Evolutionary conservation across 1,140 invertebrate species (phyloP), one percentile per base, ranked within the genome.

Genomic region (Caenorhabditis briggsae): DNA sequence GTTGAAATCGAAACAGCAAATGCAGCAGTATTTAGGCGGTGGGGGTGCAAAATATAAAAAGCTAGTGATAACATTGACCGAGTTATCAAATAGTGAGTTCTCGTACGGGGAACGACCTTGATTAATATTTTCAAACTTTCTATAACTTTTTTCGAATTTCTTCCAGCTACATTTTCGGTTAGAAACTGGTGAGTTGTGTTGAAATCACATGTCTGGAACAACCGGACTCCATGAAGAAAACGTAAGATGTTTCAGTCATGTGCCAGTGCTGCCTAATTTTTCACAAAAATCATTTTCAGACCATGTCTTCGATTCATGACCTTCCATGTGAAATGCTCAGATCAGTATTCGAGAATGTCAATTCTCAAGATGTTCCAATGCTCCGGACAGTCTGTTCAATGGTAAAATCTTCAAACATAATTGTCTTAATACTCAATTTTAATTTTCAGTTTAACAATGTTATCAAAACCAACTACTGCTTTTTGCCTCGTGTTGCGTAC

Each of bases 21-120:
- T 78, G 43, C 70, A 78, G 70, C 70, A 78, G 46, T 78, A 78
- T 78, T 78, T 78, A 78, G 70, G 50, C 33, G 33, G 33, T 33
- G 70, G 50, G 70, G 70, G 70, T 78, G 46, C 70, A 78, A 78
- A 78, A 78, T 78, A 78, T 78, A 78, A 78, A 33, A 78, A 70
- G 64, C 64, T 78, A 50, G 46, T 78, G 70, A 78, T 78, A 78
- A 78, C 70, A 50, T 23, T 78, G 70, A 33, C 33, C 33, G 33
- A 33, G 1, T 46, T n/a, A 78, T 78, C 46, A 78, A 46, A 78
- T 50, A 78, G 70, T 78, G 70, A 78, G 70, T 78, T 78, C 46
- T 78, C 70, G 46, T 78, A 50, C 46, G 33, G 50, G 46, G 70
- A 78, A 78, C 70, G 46, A 50, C 16, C 70, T 78, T 50, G 12